Percentiles rank a stretch among this genome's conserved stretches.
Evolutionary conservation across 2,113 vertebrate genomes (phyloP).

Genomic region (Zosterops lateralis): DNA sequence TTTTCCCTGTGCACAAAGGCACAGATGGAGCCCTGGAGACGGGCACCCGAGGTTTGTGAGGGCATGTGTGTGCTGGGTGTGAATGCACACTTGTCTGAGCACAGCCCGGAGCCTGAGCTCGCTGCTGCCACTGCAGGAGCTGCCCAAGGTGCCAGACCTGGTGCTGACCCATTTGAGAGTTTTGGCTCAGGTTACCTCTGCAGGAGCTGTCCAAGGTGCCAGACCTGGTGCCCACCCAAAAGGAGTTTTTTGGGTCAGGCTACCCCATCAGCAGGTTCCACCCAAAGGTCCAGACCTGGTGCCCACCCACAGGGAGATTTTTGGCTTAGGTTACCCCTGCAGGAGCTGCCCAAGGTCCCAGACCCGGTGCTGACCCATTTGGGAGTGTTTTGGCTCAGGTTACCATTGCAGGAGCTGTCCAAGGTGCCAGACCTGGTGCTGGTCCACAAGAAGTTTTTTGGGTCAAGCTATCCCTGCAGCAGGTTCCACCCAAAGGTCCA

Average conservation of each 20-base stretch:
- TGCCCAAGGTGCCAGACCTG: rapidly evolving
- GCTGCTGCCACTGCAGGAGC: not conserved
- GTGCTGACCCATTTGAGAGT: rapidly evolving
- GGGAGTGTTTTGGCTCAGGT: not conserved
- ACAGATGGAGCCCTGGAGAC: not conserved
- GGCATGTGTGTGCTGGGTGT: not conserved
- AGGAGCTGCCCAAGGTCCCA: rapidly evolving
- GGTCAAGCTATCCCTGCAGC: not conserved
- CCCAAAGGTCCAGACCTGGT: rapidly evolving
- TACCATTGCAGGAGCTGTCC: not conserved
- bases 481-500: rapidly evolving
- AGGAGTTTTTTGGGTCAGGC: not conserved
- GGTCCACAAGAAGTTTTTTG: too few relatives aligned
- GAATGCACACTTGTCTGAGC: not conserved
- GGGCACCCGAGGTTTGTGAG: not conserved
- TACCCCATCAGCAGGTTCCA: not conserved
- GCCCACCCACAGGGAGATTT: too few relatives aligned
- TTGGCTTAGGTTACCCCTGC: not conserved
- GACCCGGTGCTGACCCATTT: rapidly evolving
- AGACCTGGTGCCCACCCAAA: too few relatives aligned
- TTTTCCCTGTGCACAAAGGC: not conserved
- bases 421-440: rapidly evolving
- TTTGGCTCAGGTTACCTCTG: not conserved
- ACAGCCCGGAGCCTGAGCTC: rapidly evolving
- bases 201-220: rapidly evolving